Percentiles rank a stretch among this genome's conserved stretches.
Evolutionary conservation across 2,113 vertebrate genomes (phyloP).

Genomic region (Panthera leo): DNA sequence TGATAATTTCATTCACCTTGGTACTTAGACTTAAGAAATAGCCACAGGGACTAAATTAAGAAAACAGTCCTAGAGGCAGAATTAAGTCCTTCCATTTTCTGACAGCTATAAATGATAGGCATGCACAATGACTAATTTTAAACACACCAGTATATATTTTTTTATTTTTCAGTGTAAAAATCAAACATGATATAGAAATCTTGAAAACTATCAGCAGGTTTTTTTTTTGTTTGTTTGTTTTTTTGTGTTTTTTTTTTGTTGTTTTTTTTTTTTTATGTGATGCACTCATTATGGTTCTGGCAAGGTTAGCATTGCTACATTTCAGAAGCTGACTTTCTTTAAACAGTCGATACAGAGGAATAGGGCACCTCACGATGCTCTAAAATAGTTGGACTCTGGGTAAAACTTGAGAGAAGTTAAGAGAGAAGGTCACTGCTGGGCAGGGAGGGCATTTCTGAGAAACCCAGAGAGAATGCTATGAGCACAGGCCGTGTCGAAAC

Average conservation of each 20-base stretch:
- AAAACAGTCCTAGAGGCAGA: not conserved
- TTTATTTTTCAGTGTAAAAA: constrained; percentile 65
- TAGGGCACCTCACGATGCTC: not conserved
- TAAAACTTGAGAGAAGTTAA: not conserved
- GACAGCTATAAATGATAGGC: constrained; percentile 47
- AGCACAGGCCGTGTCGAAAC: not conserved
- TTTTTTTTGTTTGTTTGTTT: not conserved
- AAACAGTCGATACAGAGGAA: not conserved
- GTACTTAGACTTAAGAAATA: not conserved
- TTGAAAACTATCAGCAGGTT: constrained; percentile 21
- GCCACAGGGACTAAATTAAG: not conserved
- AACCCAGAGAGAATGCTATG: not conserved
- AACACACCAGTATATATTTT: constrained; percentile 66
- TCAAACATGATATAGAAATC: constrained; percentile 52
- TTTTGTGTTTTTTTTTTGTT: not conserved
- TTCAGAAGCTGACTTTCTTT: constrained; percentile 21
- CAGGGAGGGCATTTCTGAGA: constrained; percentile 34
- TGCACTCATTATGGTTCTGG: not conserved
- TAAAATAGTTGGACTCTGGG: not conserved
- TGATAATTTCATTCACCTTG: not conserved
- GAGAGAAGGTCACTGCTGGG: not conserved
- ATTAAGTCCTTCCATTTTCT: not conserved
- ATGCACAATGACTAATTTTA: constrained; percentile 17
- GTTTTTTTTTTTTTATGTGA: not conserved
- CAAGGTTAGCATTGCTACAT: not conserved